These are phyloP conservation scores for Acanthurus lineatus DNA, from an alignment of 2,797 vertebrate genomes.

Conservation along the genomic window DNA sequence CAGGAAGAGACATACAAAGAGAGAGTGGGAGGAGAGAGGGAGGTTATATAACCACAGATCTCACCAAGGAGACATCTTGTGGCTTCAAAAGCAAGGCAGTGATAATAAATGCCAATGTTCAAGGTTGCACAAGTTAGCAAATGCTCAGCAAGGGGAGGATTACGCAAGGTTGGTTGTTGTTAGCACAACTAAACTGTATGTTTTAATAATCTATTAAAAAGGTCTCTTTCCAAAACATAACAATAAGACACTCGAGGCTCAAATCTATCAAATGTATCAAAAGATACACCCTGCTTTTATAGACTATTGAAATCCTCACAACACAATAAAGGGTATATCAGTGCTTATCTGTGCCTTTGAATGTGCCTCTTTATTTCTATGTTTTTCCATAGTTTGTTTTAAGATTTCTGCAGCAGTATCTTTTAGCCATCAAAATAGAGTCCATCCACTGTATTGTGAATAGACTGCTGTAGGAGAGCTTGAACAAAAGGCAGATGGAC, in stretches of 20 bases:
- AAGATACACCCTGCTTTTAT: constrained; percentile 3
- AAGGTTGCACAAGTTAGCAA: constrained; percentile 58
- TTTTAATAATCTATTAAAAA: constrained; percentile 25
- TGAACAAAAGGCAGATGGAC: constrained; percentile 19
- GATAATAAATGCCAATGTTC: constrained; percentile 61
- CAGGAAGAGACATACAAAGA: constrained; percentile 59
- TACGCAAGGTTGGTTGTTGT: constrained; percentile 34
- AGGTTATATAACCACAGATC: constrained; percentile 62
- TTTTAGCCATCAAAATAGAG: neutral
- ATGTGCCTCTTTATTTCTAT: neutral
- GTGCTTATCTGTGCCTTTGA: neutral
- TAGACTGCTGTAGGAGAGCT: neutral
- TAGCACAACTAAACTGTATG: constrained; percentile 4
- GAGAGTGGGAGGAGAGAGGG: constrained; percentile 61
- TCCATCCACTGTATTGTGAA: neutral
- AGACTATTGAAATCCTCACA: neutral
- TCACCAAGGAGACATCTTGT: constrained; percentile 66
- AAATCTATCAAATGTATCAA: constrained; percentile 13
- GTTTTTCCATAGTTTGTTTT: neutral
- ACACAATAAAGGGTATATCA: neutral
- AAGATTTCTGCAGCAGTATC: neutral
- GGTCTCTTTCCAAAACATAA: neutral
- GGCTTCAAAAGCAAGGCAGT: constrained; percentile 56
- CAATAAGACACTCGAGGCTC: constrained; percentile 1
- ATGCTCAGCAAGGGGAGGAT: constrained; percentile 34